Base-by-base conservation (phyloP, 2,113 vertebrate genomes). In the Tautogolabrus adspersus region DNA sequence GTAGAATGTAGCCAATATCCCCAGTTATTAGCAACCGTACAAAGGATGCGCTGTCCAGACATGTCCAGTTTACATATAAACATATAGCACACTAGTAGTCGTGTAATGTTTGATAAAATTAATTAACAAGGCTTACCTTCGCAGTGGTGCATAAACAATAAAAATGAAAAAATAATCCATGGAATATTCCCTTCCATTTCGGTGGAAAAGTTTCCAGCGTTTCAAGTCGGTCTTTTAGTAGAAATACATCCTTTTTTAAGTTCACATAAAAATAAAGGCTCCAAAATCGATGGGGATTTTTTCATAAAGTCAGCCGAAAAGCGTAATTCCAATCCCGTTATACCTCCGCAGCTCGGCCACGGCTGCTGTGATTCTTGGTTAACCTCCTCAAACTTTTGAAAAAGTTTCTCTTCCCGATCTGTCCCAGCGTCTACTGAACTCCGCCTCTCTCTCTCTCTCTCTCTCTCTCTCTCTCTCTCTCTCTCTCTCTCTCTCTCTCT, bases 161-260 rank as follows among this genome's bases (percentile, higher is more conserved):
- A 81, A 89, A 93, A 80, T 67, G 89, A 84, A 86, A 95, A 75
- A 84, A 94, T 93, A 92, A 95, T 93, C 94, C 95, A 95, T 90
- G 86, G 88, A 87, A 89, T 94, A 94, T 94, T 93, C 89, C 93
- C 92, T 92, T 94, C 93, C 95, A 95, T 95, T 90, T 93, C 86
- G 85, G 84, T 93, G 93, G 93, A 93, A 91, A 91, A 69, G 46
- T 90, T 93, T 91, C 93, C 92, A 93, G 86, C 81, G 89, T 91
- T 90, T 93, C 51, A 82, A 87, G 80, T 83, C 49, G 77, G 56
- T n/a, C 64, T 88, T 85, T 94, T 82, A 94, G 83, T 86, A 90
- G 89, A 91, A 92, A 94, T 95, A 94, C 95, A 95, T 95, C 95
- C 95, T 95, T 94, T 91, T 85, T 75, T 81, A 87, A 87, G 88